Evolutionary conservation across 2,797 vertebrate genomes (phyloP).

Genomic region (Clamator glandarius): DNA sequence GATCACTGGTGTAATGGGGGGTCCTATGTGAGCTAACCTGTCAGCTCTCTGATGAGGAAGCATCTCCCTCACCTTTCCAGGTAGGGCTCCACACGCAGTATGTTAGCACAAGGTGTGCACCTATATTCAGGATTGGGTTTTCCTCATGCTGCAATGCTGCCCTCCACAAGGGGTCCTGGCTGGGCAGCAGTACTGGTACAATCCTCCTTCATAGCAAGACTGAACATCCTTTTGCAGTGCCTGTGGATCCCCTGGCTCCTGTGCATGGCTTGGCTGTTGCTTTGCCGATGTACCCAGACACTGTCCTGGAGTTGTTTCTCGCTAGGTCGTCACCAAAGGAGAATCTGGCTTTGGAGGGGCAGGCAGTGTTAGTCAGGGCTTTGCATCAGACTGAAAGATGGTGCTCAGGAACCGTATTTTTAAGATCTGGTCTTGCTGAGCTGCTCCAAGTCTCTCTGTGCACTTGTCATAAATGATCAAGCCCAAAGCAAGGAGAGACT

Average conservation of each 20-base stretch:
- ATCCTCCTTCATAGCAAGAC: background rate
- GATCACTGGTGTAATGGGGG: background rate
- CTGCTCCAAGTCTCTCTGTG: background rate
- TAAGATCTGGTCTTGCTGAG: background rate
- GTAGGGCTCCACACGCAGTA: rapidly evolving
- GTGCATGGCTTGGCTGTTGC: rapidly evolving
- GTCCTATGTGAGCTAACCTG: background rate
- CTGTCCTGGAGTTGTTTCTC: background rate
- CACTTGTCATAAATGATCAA: background rate
- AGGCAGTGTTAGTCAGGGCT: background rate
- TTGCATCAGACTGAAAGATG: background rate
- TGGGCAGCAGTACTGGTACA: background rate
- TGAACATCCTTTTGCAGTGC: background rate
- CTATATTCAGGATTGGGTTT: rapidly evolving
- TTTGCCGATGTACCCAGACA: background rate
- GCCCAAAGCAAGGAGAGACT: background rate
- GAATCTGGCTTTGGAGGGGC: background rate
- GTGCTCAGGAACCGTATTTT: background rate
- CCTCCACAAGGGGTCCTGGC: background rate
- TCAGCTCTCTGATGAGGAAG: background rate
- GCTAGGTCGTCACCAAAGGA: background rate
- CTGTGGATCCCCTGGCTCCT: background rate
- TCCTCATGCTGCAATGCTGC: background rate
- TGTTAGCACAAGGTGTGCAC: background rate
- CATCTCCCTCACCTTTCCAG: background rate